Evolutionary conservation across 1,140 invertebrate species (phyloP), one percentile per base, ranked within the genome.

Genomic region (Cecropterus lyciades): DNA sequence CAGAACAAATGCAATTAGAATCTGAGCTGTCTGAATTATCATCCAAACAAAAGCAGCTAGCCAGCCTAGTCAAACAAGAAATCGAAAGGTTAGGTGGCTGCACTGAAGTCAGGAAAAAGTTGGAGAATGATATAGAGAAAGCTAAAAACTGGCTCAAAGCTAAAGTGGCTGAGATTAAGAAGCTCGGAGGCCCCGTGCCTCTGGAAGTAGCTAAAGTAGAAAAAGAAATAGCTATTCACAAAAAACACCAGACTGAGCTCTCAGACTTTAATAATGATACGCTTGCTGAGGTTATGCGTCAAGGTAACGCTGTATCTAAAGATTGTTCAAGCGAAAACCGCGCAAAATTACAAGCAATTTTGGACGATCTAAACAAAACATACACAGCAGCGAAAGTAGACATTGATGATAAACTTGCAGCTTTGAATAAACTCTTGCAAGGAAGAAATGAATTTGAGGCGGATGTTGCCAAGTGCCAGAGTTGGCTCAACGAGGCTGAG

Each of bases 401-500:
- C 73, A 94, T 95, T 11, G 93, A 95, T 57, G 94, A 97, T 69
- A 96, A 97, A 73, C 94, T 96, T 68, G 94, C 94, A 15, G 94
- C 95, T 4, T 83, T 98, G 4, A 94, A 93, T 20, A 96, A 97
- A 91, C 90, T 97, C 9, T 85, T 97, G 9, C 94, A 96, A 86
- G 95, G 95, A 14, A 94, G 97, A 72, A 96, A 95, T 82, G 93
- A 95, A 13, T 97, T 98, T 77, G 97, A 98, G 87, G 94, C 93
- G 56, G 95, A 97, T 65, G 93, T 97, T 45, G 95, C 97, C 62
- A 95, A 96, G 72, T 96, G 96, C 80, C 94, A 96, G 69, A 95
- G 96, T 69, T 98, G 97, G 97, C 92, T 98, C 14, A 96, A 97
- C 55, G 95, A 98, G 93, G 96, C 96, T 48, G 97, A 98, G 92